A percentile compares a stretch with the other conserved stretches of the same genome.
These are phyloP conservation scores for Scomberomorus guttatus DNA, from an alignment of 2,797 vertebrate species.

Conservation along the genomic window DNA sequence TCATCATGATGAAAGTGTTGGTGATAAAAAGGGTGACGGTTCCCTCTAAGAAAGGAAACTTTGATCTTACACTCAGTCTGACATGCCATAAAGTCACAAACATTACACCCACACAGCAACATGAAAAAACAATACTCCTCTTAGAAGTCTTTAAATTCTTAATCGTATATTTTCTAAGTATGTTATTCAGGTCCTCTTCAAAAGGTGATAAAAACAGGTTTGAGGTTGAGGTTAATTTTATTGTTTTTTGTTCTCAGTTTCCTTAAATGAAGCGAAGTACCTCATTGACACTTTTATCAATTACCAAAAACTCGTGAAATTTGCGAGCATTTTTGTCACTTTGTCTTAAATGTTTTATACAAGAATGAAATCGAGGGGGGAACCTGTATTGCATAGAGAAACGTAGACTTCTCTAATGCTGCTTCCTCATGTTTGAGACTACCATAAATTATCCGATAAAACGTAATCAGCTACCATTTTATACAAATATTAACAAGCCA, in stretches of 20 bases:
- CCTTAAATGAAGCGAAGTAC: too few relatives aligned
- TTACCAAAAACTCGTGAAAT: too few relatives aligned
- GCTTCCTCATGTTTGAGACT: too few relatives aligned
- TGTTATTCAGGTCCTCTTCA: slow-evolving; percentile 11
- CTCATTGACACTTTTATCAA: too few relatives aligned
- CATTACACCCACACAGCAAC: slow-evolving; percentile 23
- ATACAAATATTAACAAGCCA: too few relatives aligned
- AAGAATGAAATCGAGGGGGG: too few relatives aligned
- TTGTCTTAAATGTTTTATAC: too few relatives aligned
- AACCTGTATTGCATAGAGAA: too few relatives aligned
- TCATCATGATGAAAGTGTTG: slow-evolving; percentile 35
- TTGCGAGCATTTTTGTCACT: too few relatives aligned
- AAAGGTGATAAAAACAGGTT: neutral
- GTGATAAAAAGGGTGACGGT: slow-evolving; percentile 25
- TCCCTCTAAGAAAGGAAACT: slow-evolving; percentile 37
- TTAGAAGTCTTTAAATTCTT: slow-evolving; percentile 5
- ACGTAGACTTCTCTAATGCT: too few relatives aligned
- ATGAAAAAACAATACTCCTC: neutral
- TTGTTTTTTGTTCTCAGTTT: neutral
- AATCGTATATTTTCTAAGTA: slow-evolving; percentile 28
- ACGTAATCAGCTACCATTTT: too few relatives aligned
- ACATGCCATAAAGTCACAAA: slow-evolving; percentile 1
- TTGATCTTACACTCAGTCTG: slow-evolving; percentile 47
- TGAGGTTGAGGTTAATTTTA: slow-evolving; percentile 8
- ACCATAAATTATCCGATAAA: too few relatives aligned